Evolutionary conservation across 2,797 vertebrate genomes (phyloP).

Genomic region (Notamacropus eugenii): DNA sequence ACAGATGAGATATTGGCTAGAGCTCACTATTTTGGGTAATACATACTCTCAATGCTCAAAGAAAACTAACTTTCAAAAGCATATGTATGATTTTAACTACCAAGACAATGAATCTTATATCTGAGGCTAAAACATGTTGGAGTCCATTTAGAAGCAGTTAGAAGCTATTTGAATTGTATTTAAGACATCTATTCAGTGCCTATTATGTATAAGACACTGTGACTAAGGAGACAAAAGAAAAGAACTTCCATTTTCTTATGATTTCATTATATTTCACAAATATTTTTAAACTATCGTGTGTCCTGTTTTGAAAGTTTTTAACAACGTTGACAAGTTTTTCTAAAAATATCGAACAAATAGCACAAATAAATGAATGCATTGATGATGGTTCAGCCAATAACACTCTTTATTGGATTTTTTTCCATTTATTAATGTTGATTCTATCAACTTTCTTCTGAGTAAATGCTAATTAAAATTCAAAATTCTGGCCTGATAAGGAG

Average conservation of each 20-base stretch:
- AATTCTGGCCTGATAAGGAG: background rate
- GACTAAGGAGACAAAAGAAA: background rate
- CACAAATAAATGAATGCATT: background rate
- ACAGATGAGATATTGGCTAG: conserved; percentile 30
- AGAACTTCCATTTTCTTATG: background rate
- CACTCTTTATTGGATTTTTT: conserved; percentile 9
- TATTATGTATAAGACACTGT: background rate
- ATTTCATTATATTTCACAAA: conserved; percentile 28
- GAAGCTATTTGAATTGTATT: background rate
- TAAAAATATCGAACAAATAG: background rate
- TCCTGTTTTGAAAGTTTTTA: background rate
- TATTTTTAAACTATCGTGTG: background rate
- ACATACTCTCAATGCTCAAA: background rate
- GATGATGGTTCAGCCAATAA: background rate
- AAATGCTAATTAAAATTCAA: conserved; percentile 40
- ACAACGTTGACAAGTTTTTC: background rate
- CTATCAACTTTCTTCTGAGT: conserved; percentile 23
- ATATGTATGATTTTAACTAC: conserved; percentile 31
- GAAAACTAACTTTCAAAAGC: conserved; percentile 14
- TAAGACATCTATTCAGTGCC: background rate
- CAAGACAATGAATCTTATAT: background rate
- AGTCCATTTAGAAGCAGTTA: background rate
- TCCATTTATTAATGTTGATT: conserved; percentile 1
- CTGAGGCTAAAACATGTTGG: background rate
- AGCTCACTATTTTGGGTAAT: conserved; percentile 15